Conservation (phyloP, 1,140 invertebrate genomes). For the Anadara kagoshimensis region DNA sequence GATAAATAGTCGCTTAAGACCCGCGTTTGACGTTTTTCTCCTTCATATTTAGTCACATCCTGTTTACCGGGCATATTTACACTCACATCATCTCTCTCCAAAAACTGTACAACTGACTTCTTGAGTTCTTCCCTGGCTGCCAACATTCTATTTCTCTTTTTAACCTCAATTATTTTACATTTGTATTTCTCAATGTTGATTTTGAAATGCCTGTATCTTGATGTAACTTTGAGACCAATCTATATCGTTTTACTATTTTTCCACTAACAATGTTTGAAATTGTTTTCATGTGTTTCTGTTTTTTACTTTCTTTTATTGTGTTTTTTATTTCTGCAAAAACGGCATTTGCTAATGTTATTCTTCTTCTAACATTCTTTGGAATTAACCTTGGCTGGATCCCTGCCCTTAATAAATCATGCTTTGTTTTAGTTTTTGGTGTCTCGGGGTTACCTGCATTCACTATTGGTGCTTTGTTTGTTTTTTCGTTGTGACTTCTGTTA, state of each 20-base stretch:
- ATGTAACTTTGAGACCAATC: neutral
- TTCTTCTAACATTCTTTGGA: neutral
- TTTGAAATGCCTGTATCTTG: neutral
- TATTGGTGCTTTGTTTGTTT: neutral
- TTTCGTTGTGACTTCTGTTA: neutral
- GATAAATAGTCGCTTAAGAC: slow-evolving; percentile 24
- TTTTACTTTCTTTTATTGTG: neutral
- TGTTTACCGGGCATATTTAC: slow-evolving; percentile 10
- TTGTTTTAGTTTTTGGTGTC: neutral
- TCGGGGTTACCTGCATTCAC: neutral
- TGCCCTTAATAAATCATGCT: neutral
- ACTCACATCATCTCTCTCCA: slow-evolving; percentile 14
- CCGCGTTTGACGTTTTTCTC: slow-evolving; percentile 8
- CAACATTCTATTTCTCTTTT: neutral
- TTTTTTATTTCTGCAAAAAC: neutral
- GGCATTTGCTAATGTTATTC: neutral
- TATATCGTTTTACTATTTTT: neutral
- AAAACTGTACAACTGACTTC: neutral
- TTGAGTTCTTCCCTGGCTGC: neutral
- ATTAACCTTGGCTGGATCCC: neutral
- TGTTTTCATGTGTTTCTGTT: neutral
- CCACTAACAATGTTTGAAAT: neutral
- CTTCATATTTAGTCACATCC: neutral
- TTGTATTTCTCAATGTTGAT: neutral
- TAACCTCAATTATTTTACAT: neutral